Base-by-base conservation (phyloP, 2,797 vertebrate species). In the Bovichtus diacanthus region DNA sequence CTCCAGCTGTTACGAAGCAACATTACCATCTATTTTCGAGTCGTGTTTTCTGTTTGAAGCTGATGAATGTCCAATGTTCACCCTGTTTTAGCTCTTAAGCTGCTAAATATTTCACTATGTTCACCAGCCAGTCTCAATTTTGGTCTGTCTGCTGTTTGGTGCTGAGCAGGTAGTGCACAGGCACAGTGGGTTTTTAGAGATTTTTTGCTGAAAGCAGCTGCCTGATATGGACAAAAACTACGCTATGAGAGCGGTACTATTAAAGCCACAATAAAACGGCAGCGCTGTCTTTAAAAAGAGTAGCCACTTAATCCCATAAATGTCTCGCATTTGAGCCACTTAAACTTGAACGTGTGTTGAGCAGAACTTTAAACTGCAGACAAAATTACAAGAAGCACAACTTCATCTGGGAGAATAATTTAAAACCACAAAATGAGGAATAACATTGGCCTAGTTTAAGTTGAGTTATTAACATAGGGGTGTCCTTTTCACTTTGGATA, bases 401-500 rank as follows among this genome's bases (percentile, higher is more conserved):
- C n/a, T 41, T 39, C 13, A 59, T 23, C 55, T 58, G 34, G 34
- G 12, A 55, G 3, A 49, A 43, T 27, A 12, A 38, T 4, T 29
- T 6, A 36, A 51, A 59, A 59, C 2, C 18, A 25, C 15, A 23
- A 23, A 54, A 69, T 39, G 0, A n/a, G 27, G 10, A 12, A 63
- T 8, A 13, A 29, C 10, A 41, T 18, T 60, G 15, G 19, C 2
- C 19, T 39, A 10, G 23, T 44, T 65, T 29, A 56, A n/a, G 44
- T 31, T 27, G 16, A 74, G 6, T 27, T 55, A 15, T 15, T 51
- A 58, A 64, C 15, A 29, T 44, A 43, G 8, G 0, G 27, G 11
- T 69, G 55, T 70, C 7, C 36, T 72, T 64, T 71, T 59, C 15
- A 41, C 13, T 36, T 27, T 53, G 27, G 15, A 55, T 58, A 9